Base-by-base conservation (phyloP, 1,140 invertebrate species). In the Drosophila pectinifera region DNA sequence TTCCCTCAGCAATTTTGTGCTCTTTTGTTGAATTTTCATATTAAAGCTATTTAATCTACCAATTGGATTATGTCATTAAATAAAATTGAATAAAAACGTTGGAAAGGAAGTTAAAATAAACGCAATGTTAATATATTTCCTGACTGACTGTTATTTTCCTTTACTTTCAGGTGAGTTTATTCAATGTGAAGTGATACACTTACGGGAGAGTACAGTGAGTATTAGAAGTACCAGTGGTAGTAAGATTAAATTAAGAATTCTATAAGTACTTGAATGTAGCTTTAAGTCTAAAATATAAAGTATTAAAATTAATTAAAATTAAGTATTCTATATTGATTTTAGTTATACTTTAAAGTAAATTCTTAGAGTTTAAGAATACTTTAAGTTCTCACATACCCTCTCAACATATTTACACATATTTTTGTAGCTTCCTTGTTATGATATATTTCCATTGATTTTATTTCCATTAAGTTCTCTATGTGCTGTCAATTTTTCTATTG, bases 11-110 rank as follows among this genome's bases (percentile, higher is more conserved):
- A 22, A 39, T 65, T 36, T 16, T 31, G 16, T 48, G 22, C 31
- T 46, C 34, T 28, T 59, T 78, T 56, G 26, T 63, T 56, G 13
- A 14, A 26, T 36, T 62, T 61, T 49, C 13, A 39, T 56, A 54
- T 73, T 58, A 16, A 16, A 31, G 34, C 56, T 36, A 41, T 34
- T 62, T 18, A 24, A 41, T 36, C 51, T 43, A 16, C 43, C 13
- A 57, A 55, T 58, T 63, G 51, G 6, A 22, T 34, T 43, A 31
- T 18, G 24, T 3, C n/a, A 16, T 26, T 8, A 57, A 24, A 13
- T 41, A 14, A 16, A 38, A 3, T 58, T 14, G 10, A 38, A 3
- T 58, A 6, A 57, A 57, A 6, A 7, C 11, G 11, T 14, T 13
- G n/a, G 26, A 24, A n/a, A 46, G 3, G 4, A 5, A 13, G 4